A percentile compares a stretch with the other conserved stretches of the same genome.
Conservation (phyloP, 2,113 vertebrate genomes). For the Calyptomena viridis region DNA sequence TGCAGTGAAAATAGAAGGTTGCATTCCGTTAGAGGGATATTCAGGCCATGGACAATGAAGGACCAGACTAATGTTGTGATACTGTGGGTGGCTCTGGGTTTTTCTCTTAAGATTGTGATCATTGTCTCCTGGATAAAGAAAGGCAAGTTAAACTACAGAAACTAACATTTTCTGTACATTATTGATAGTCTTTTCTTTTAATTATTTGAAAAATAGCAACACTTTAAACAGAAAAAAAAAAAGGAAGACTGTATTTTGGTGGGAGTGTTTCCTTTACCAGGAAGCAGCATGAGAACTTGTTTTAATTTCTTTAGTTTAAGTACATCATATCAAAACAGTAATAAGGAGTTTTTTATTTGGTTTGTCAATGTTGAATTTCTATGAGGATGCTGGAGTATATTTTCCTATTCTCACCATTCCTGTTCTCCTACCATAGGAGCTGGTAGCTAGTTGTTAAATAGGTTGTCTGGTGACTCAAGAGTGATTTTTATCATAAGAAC, state of each 20-base stretch:
- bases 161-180: background rate
- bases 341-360: background rate
- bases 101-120: background rate
- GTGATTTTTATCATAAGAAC: background rate
- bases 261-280: background rate
- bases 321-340: background rate
- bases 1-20: background rate
- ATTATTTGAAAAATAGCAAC: background rate
- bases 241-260: background rate
- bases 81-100: background rate
- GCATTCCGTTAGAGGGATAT: background rate
- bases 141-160: background rate
- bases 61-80: background rate
- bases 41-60: background rate
- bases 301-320: background rate
- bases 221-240: fast-evolving
- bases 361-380: background rate
- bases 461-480: background rate
- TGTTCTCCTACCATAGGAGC: background rate
- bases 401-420: background rate
- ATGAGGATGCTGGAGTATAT: background rate
- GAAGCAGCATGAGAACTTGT: background rate
- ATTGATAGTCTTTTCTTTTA: background rate
- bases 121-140: background rate
- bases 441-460: background rate